Conservation (phyloP, 2,113 vertebrate genomes). For the Bubo bubo region DNA sequence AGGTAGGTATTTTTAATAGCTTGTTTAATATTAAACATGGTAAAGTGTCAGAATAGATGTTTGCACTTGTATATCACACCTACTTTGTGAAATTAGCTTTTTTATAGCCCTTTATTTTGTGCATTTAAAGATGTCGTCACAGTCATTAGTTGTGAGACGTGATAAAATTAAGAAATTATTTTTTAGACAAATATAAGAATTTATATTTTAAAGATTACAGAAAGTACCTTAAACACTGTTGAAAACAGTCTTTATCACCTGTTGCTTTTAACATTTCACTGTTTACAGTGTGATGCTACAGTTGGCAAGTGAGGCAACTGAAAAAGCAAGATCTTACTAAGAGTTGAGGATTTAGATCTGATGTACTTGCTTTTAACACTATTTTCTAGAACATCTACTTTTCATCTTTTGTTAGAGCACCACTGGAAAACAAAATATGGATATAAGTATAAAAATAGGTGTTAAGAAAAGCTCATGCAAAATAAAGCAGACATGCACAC, state of each 20-base stretch:
- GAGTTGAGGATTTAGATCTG: background rate
- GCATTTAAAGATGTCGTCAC: background rate
- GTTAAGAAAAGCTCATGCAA: constrained; percentile 45
- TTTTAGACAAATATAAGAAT: background rate
- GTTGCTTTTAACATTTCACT: background rate
- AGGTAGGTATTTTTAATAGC: background rate
- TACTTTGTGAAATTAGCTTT: background rate
- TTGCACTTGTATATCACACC: background rate
- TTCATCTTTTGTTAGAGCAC: constrained; percentile 26
- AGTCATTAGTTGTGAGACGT: background rate
- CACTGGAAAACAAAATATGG: constrained; percentile 18
- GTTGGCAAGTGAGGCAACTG: background rate
- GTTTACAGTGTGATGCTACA: background rate
- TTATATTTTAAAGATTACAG: background rate
- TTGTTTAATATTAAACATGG: background rate
- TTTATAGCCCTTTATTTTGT: background rate
- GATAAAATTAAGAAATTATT: background rate
- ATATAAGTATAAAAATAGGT: background rate
- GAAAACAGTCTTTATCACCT: background rate
- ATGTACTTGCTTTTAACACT: background rate
- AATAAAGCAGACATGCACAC: constrained; percentile 1
- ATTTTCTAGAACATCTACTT: constrained; percentile 1
- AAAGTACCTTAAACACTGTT: background rate
- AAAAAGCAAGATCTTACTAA: background rate
- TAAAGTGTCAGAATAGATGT: background rate